Conservation (phyloP, 2,797 vertebrate genomes). For the Poeciliopsis turneri region DNA sequence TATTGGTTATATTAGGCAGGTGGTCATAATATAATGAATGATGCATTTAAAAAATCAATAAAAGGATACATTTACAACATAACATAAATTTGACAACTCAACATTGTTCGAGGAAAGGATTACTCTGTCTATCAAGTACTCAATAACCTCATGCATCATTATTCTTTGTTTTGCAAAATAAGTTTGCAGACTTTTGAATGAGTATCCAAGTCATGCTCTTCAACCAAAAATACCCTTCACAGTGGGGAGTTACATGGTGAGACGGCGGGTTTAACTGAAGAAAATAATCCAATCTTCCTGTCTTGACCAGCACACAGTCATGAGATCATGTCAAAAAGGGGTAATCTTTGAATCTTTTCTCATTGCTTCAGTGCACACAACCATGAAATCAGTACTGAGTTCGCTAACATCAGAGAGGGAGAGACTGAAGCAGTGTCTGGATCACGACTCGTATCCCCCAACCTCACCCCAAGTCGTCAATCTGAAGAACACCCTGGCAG, state of each 20-base stretch:
- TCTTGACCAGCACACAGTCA: not conserved
- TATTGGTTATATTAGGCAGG: too few relatives aligned
- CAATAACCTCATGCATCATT: not conserved
- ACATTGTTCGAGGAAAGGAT: not conserved
- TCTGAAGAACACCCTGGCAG: slow-evolving; percentile 87
- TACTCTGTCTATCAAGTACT: not conserved
- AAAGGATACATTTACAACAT: not conserved
- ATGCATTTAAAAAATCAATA: not conserved
- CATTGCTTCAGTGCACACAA: slow-evolving; percentile 86
- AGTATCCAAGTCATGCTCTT: not conserved
- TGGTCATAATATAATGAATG: not conserved
- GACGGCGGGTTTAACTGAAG: not conserved
- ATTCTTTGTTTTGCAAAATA: not conserved
- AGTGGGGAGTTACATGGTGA: not conserved
- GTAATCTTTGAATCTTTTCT: slow-evolving; percentile 14
- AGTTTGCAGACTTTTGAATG: not conserved
- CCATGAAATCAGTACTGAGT: slow-evolving; percentile 89
- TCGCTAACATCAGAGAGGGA: slow-evolving; percentile 89
- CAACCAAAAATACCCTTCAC: not conserved
- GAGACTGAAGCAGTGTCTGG: slow-evolving; percentile 88
- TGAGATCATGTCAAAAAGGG: slow-evolving; percentile 3
- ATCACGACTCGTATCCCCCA: slow-evolving; percentile 83
- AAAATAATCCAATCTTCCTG: slow-evolving; percentile 21
- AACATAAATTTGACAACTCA: not conserved
- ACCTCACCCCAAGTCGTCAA: slow-evolving; percentile 89